Conservation (phyloP, 2,113 vertebrate genomes). For the Carlito syrichta region DNA sequence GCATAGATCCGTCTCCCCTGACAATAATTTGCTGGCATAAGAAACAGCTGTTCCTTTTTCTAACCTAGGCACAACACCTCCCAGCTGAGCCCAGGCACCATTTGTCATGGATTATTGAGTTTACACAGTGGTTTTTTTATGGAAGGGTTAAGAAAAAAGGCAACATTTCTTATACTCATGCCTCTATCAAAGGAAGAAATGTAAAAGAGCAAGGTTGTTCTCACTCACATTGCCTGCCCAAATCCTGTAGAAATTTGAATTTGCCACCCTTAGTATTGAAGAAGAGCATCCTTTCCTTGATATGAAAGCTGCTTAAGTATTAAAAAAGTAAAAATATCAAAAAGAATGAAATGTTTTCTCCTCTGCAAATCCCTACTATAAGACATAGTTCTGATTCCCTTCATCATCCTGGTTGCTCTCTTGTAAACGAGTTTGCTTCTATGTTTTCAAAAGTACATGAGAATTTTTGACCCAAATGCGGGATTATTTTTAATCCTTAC, state of each 20-base stretch:
- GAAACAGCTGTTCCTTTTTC: background rate
- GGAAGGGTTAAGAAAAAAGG: background rate
- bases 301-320: background rate
- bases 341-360: constrained; percentile 15
- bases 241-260: background rate
- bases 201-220: background rate
- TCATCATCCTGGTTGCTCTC: background rate
- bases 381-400: background rate
- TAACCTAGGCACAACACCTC: background rate
- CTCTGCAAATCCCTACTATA: background rate
- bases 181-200: background rate
- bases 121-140: background rate
- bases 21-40: background rate
- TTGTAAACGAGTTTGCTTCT: constrained; percentile 19
- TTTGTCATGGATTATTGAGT: background rate
- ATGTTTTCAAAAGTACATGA: constrained; percentile 1
- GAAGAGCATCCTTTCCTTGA: background rate
- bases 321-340: background rate
- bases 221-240: background rate
- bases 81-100: background rate
- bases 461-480: constrained; percentile 53
- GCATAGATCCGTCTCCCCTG: background rate
- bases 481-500: constrained; percentile 65
- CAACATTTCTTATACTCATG: background rate
- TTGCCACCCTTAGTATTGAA: background rate